Evolutionary conservation across 2,113 vertebrate genomes (phyloP), one percentile per base, ranked within the genome.

Genomic region (Hystrix brachyura): DNA sequence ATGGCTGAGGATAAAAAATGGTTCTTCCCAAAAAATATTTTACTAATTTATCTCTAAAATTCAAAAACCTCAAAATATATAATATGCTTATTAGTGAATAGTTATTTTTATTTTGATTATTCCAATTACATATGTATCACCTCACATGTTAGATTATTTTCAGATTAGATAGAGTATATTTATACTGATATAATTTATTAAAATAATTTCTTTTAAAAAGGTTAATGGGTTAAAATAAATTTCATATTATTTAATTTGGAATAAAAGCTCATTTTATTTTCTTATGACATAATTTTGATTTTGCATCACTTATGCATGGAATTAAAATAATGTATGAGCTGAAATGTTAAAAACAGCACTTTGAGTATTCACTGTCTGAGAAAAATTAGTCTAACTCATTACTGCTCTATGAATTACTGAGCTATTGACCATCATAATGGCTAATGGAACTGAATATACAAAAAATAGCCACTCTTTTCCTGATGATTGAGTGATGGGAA

Each of bases 371-470:
- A 83, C 17, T 53, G 32, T 48, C 72, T 83, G 74, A 97, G 65
- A 94, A 72, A 94, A 96, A 74, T 89, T 62, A 91, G 89, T 97
- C 48, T 81, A 87, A 83, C 43, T 90, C 43, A 91, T 96, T 96
- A 69, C 76, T 76, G 19, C 29, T 65, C 67, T 93, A 79, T 94
- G 51, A 91, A 90, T 91, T 46, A 23, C 51, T 94, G 27, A 86
- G 88, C n/a, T 96, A 93, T 94, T 96, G 74, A 80, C 57, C 80
- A 84, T 91, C 57, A 64, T 87, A 94, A 90, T 97, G 94, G 72
- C 83, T 96, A 57, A 84, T 79, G 79, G 69, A 85, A 97, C 95
- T 97, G 93, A 97, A 95, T 93, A 83, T n/a, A 74, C 43, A 94
- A 86, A 93, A 65, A 95, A 89, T 25, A 95, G 67, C 72, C 29